A percentile compares a stretch with the other conserved stretches of the same genome.
phyloP scores from a whole-genome alignment of 1,140 invertebrate species.

The Drosophila triauraria region DNA sequence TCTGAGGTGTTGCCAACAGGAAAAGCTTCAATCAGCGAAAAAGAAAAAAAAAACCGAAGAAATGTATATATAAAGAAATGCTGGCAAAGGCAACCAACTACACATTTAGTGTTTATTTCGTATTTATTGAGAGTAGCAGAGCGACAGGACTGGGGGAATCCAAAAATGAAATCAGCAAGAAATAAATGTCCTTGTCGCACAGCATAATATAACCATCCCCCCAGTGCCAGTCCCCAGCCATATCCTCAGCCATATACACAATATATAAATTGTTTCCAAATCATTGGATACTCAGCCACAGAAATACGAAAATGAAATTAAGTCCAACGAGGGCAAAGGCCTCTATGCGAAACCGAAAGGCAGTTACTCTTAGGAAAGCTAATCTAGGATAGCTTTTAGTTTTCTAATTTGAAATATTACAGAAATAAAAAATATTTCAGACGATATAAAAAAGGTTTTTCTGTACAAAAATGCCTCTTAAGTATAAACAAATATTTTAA shows the following conservation, averaged over 20 bases:
- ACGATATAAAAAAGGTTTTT: too few relatives aligned
- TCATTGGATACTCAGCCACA: slow-evolving; percentile 78
- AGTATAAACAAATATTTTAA: not conserved
- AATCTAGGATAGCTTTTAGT: not conserved
- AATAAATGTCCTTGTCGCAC: slow-evolving; percentile 75
- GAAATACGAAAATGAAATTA: slow-evolving; percentile 78
- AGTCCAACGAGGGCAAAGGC: slow-evolving; percentile 43
- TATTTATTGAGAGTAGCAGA: slow-evolving; percentile 70
- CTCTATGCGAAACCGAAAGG: slow-evolving; percentile 9
- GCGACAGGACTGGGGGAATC: slow-evolving; percentile 14
- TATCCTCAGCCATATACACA: slow-evolving; percentile 28
- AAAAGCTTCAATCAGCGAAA: slow-evolving; percentile 79
- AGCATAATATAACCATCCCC: slow-evolving; percentile 39
- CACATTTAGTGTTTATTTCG: slow-evolving; percentile 82
- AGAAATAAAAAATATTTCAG: too few relatives aligned
- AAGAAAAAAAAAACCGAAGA: slow-evolving; percentile 28
- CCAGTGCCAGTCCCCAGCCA: slow-evolving; percentile 4
- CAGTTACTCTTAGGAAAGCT: slow-evolving; percentile 6
- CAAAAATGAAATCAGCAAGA: slow-evolving; percentile 77
- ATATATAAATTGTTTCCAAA: slow-evolving; percentile 82
- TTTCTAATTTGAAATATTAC: too few relatives aligned
- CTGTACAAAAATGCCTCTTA: too few relatives aligned
- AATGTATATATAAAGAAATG: not conserved
- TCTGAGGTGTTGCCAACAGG: slow-evolving; percentile 77
- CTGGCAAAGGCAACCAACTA: slow-evolving; percentile 58